Conservation (phyloP, 2,113 vertebrate genomes). For the Sorex fumeus region DNA sequence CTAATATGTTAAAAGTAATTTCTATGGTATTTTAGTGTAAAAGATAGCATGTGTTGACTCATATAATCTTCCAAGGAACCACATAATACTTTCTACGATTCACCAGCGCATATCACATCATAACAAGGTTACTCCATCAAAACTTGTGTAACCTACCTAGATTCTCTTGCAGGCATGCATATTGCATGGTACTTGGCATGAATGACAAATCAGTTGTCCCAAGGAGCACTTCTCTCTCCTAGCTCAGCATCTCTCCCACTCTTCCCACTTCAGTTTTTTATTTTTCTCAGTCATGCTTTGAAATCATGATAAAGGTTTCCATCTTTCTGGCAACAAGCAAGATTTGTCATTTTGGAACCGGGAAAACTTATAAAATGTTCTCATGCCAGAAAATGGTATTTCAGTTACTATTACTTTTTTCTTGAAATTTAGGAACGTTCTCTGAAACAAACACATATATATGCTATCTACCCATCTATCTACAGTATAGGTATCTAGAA, state of each 20-base stretch:
- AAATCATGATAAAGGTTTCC: constrained; percentile 87
- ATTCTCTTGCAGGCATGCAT: constrained; percentile 71
- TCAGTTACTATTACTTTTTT: constrained; percentile 5
- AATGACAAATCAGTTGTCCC: constrained; percentile 88
- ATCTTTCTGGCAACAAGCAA: constrained; percentile 84
- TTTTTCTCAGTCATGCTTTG: constrained; percentile 83
- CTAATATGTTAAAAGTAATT: background rate
- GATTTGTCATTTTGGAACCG: constrained; percentile 66
- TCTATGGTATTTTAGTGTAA: background rate
- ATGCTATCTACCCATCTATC: background rate
- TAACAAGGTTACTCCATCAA: constrained; percentile 71
- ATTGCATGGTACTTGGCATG: constrained; percentile 85
- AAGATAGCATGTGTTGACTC: background rate
- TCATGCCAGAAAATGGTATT: background rate
- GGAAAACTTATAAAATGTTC: background rate
- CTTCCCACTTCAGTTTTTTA: constrained; percentile 75
- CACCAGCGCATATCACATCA: constrained; percentile 55
- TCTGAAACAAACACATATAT: background rate
- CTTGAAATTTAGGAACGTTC: background rate
- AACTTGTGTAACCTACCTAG: constrained; percentile 65
- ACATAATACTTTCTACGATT: constrained; percentile 66
- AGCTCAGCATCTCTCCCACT: constrained; percentile 85
- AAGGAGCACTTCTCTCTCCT: constrained; percentile 82
- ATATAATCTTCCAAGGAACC: constrained; percentile 58
- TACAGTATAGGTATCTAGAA: background rate